phyloP scores from a whole-genome alignment of 1,140 invertebrate genomes.

The Leptinotarsa defecta region DNA sequence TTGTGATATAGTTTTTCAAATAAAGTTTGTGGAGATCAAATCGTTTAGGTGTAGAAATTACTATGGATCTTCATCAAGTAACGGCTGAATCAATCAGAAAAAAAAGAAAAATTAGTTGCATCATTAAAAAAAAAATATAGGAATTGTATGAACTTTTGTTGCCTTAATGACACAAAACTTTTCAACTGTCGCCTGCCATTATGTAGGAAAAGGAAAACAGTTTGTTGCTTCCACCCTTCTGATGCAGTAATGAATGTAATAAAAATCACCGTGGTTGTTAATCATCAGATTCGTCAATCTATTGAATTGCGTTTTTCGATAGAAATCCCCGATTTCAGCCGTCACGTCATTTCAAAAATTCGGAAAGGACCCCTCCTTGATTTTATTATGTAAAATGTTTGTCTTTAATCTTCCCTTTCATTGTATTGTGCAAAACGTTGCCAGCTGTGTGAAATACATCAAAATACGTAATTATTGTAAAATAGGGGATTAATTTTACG shows the following conservation, averaged over 20 bases:
- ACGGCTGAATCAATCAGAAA: too few relatives aligned
- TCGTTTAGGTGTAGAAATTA: too few relatives aligned
- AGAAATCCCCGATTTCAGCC: conserved; percentile 14
- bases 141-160: too few relatives aligned
- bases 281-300: conserved; percentile 2
- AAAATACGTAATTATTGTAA: conserved; percentile 56
- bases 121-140: too few relatives aligned
- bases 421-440: conserved; percentile 38
- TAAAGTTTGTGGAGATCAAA: too few relatives aligned
- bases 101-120: too few relatives aligned
- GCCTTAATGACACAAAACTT: too few relatives aligned
- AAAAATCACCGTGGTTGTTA: background rate
- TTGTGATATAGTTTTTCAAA: too few relatives aligned
- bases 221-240: background rate
- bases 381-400: conserved; percentile 39
- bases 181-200: background rate
- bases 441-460: conserved; percentile 51
- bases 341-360: conserved; percentile 20
- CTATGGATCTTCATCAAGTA: too few relatives aligned
- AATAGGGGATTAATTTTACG: conserved; percentile 53
- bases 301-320: background rate
- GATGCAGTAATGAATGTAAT: conserved; percentile 1
- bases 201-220: background rate
- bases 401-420: conserved; percentile 45
- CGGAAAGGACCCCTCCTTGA: conserved; percentile 21